These are phyloP conservation scores for Odontamblyopus rebecca DNA, from an alignment of 2,797 vertebrate species.

Conservation along the genomic window DNA sequence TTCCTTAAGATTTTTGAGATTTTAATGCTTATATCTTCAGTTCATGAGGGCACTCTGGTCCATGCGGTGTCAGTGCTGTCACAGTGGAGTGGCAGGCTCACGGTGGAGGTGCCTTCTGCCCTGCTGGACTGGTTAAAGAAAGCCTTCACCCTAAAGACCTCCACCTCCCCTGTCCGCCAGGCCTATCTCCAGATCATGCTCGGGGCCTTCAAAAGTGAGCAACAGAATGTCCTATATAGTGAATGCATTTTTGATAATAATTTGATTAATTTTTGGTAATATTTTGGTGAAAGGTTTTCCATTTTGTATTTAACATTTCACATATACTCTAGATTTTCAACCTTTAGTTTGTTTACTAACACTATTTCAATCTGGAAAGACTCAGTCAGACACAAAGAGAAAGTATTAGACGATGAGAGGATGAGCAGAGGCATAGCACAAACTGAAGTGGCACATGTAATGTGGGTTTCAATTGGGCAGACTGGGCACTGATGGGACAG, in stretches of 20 bases:
- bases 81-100: constrained; percentile 89
- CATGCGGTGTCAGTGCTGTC: constrained; percentile 90
- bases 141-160: constrained; percentile 93
- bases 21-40: constrained; percentile 58
- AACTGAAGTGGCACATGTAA: too few relatives aligned
- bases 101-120: constrained; percentile 84
- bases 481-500: too few relatives aligned
- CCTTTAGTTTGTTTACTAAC: not conserved
- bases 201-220: constrained; percentile 89
- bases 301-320: too few relatives aligned
- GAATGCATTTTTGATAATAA: too few relatives aligned
- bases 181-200: constrained; percentile 96
- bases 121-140: constrained; percentile 94
- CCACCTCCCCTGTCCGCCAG: constrained; percentile 90
- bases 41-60: constrained; percentile 92
- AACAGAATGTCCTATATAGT: not conserved
- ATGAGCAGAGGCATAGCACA: too few relatives aligned
- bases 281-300: too few relatives aligned
- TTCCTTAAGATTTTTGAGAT: not conserved
- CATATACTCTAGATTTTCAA: not conserved
- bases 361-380: not conserved
- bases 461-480: too few relatives aligned
- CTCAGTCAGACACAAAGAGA: too few relatives aligned
- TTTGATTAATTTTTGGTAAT: too few relatives aligned
- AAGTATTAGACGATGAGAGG: too few relatives aligned